Base-by-base conservation (phyloP, 1,140 invertebrate species). In the Aphelenchoides fujianensis region DNA sequence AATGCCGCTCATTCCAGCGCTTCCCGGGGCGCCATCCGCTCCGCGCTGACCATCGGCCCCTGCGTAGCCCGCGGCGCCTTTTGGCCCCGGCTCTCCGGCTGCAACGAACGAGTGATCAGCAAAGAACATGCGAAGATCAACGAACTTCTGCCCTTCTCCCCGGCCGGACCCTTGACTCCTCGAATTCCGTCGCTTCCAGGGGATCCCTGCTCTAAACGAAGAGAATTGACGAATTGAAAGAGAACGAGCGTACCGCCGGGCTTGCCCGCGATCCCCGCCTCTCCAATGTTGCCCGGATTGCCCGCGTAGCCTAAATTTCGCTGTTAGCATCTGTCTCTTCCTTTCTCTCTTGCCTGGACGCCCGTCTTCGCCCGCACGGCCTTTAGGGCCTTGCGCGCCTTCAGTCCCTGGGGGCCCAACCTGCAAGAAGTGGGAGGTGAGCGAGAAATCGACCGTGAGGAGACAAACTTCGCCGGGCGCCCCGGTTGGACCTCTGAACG, bases 41-140 rank as follows among this genome's bases (percentile, higher is more conserved):
- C 55, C 55, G 5, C 55, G 55, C 34, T 59, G 55, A 32, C 55
- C 55, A 59, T 59, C 55, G 34, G 5, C 5, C 7, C 55, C 55
- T 30, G 55, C 27, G 23, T 30, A 59, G 12, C 55, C 55, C 27
- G 34, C 19, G 27, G 7, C 28, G 34, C 55, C 55, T 59, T 5
- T 5, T 32, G 55, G 55, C 12, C 55, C 55, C 12, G 5, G 55
- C 23, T 5, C 5, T 7, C 55, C 55, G 5, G 5, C 5, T 5
- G 19, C 12, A 59, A 59, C 23, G 12, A 48, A 48, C 41, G 41
- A 59, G 5, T n/a, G n/a, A n/a, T n/a, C n/a, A n/a, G n/a, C n/a
- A n/a, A n/a, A n/a, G n/a, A n/a, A n/a, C n/a, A n/a, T n/a, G n/a
- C n/a, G n/a, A n/a, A n/a, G n/a, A n/a, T n/a, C n/a, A n/a, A 59